Evolutionary conservation across 2,888 invertebrate genomes (phyloP).

Genomic region (Drosophila borealis): DNA sequence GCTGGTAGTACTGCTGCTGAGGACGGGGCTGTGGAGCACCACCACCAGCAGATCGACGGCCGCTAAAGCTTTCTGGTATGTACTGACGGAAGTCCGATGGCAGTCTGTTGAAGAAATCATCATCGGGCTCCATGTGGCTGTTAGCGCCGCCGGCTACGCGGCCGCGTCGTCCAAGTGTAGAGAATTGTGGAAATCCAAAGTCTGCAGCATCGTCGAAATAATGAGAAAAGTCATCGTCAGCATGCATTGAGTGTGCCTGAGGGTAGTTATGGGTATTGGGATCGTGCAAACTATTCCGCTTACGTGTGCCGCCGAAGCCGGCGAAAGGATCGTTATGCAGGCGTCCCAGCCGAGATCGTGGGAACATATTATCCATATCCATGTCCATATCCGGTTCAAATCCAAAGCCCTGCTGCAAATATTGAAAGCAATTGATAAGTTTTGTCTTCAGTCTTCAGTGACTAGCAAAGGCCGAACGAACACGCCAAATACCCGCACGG

Average conservation of each 20-base stretch:
- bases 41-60: conserved; percentile 65
- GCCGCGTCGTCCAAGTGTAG: conserved; percentile 81
- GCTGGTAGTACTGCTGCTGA: conserved; percentile 61
- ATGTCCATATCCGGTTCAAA: conserved; percentile 83
- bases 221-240: conserved; percentile 77
- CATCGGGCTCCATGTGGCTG: conserved; percentile 68
- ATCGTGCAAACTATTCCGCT: conserved; percentile 83
- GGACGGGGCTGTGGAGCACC: conserved; percentile 39
- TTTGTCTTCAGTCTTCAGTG: background rate
- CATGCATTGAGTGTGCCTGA: conserved; percentile 53
- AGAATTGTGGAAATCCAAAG: conserved; percentile 84
- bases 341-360: conserved; percentile 83
- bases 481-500: conserved; percentile 34
- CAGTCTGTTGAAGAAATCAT: conserved; percentile 83
- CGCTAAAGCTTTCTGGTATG: conserved; percentile 83
- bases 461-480: background rate
- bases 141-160: conserved; percentile 59
- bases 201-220: conserved; percentile 81
- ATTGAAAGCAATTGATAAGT: conserved; percentile 21
- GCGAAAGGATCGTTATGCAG: conserved; percentile 84
- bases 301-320: conserved; percentile 83
- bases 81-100: conserved; percentile 85
- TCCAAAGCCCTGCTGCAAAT: conserved; percentile 82
- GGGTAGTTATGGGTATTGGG: conserved; percentile 62
- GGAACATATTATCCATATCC: conserved; percentile 83